Conservation (phyloP, 2,797 vertebrate genomes). For the Pristis pectinata region DNA sequence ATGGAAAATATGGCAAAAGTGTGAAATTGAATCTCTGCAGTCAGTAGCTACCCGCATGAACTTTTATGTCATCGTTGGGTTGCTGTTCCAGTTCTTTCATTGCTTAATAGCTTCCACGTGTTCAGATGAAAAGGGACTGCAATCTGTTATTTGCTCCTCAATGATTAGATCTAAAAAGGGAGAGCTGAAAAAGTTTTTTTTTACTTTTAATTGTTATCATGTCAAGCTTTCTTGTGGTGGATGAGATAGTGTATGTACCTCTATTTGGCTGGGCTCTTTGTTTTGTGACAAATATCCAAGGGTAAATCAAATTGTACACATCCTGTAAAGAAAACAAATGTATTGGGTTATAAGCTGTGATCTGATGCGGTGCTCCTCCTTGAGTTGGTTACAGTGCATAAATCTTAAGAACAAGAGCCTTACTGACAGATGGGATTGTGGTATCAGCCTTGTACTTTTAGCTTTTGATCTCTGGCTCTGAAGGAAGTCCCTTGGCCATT, state of each 20-base stretch:
- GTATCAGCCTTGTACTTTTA: background rate
- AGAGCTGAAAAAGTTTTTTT: background rate
- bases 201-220: background rate
- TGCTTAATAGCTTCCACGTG: background rate
- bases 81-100: background rate
- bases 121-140: background rate
- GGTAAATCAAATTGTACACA: background rate
- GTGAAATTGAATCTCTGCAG: background rate
- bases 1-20: background rate
- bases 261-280: background rate
- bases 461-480: background rate
- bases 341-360: background rate
- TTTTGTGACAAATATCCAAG: background rate
- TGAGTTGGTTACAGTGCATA: background rate
- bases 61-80: background rate
- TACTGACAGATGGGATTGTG: constrained; percentile 4
- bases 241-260: background rate
- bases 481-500: background rate
- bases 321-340: background rate
- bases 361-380: background rate
- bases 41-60: background rate
- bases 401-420: background rate
- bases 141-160: background rate
- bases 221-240: background rate
- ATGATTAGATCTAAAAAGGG: background rate